phyloP scores from a whole-genome alignment of 1,140 invertebrate species.

The Listronotus bonariensis region DNA sequence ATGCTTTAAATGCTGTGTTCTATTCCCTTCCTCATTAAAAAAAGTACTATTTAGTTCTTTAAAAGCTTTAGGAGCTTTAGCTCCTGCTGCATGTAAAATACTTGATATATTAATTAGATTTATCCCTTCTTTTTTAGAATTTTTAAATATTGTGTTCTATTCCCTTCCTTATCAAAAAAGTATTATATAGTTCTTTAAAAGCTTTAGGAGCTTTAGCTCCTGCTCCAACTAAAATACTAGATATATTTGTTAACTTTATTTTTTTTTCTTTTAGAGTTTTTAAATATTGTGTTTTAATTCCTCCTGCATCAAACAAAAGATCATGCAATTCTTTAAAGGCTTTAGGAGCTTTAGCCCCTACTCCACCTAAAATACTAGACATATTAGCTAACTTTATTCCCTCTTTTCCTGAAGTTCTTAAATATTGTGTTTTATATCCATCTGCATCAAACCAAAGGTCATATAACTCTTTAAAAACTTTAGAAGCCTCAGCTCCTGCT shows the following conservation, averaged over 20 bases:
- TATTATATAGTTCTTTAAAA: background rate
- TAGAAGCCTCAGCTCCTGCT: no score
- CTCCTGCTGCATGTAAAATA: background rate
- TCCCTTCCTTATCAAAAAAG: background rate
- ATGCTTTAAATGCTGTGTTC: background rate
- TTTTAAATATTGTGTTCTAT: background rate
- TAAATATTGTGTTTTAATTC: no score
- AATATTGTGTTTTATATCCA: background rate
- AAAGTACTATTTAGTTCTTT: background rate
- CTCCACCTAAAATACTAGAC: slow-evolving; percentile 25
- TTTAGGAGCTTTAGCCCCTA: background rate
- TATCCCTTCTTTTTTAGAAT: no score
- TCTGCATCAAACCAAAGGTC: background rate
- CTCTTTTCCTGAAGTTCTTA: slow-evolving; percentile 5
- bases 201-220: background rate
- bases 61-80: background rate
- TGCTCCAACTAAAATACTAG: background rate
- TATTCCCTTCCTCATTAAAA: background rate
- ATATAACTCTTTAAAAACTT: background rate
- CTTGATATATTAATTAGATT: no score
- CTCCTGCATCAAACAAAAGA: slow-evolving; percentile 5
- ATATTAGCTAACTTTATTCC: slow-evolving; percentile 28
- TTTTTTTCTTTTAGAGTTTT: no score
- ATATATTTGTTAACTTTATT: no score
- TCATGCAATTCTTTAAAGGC: slow-evolving; percentile 5